phyloP scores from a whole-genome alignment of 2,113 vertebrate species.

The Peromyscus californicus region DNA sequence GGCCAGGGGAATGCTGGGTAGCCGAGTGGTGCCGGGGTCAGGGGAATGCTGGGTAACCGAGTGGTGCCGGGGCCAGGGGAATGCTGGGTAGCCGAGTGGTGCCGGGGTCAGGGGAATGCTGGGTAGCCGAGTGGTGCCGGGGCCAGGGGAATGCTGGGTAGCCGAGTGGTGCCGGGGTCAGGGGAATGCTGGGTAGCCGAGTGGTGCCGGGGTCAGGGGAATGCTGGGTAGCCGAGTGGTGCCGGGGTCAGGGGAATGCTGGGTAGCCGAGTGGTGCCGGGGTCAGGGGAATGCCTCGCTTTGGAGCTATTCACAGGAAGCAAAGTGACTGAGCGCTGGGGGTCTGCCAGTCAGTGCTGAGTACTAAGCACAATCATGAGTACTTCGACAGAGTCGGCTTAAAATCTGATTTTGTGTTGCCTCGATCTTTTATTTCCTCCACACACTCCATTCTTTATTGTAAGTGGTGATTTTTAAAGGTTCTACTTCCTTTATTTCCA shows the following conservation, averaged over 20 bases:
- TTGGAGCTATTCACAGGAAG: conserved; percentile 27
- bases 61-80: neutral
- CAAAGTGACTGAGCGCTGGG: neutral
- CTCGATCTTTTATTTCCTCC: conserved; percentile 33
- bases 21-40: neutral
- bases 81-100: neutral
- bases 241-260: too few species aligned
- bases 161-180: too few species aligned
- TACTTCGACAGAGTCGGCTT: conserved; percentile 14
- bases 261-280: too few species aligned
- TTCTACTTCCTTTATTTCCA: conserved; percentile 6
- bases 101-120: too few species aligned
- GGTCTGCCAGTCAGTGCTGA: neutral
- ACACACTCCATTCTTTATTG: neutral
- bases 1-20: neutral
- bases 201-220: too few species aligned
- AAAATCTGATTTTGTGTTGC: conserved; percentile 37
- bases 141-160: too few species aligned
- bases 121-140: too few species aligned
- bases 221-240: too few species aligned
- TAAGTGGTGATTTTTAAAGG: conserved; percentile 27
- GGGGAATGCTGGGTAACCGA: neutral
- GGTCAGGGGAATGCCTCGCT: conserved; percentile 43
- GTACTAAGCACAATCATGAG: neutral
- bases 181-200: too few species aligned